Evolutionary conservation across 2,113 vertebrate species (phyloP), one percentile per base, ranked within the genome.

Genomic region (Antennarius striatus): DNA sequence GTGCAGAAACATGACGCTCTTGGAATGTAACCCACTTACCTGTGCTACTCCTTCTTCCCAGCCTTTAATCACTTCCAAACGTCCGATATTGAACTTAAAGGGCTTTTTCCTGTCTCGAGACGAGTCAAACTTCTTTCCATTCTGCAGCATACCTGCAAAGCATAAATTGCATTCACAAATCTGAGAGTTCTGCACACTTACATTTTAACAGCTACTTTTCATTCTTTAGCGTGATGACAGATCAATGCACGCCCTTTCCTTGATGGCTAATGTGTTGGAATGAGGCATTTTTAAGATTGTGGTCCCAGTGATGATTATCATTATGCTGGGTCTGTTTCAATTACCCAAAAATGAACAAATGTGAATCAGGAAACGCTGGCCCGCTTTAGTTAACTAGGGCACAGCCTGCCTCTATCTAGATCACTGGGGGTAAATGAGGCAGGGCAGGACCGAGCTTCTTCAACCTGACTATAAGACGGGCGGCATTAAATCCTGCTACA

Each of bases 51-150:
- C 98, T 88, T 99, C 98, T 80, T 99, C 98, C 93, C 98, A 99
- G 74, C 98, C 98, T 82, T 98, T 99, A 81, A 99, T 99, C 83
- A 99, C 98, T 92, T 99, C 97, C 84, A 92, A 93, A 51, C 93
- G 92, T 77, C 98, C 98, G 10, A 98, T 95, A 91, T 95, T 96
- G 93, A 99, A 99, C 85, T 95, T 96, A 86, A 99, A 99, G 71
- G 97, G 95, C 75, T 99, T 99, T 94, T 98, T 98, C 94, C 98
- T 93, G 93, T 99, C 98, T 92, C 98, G 94, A 67, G 98, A 99
- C 10, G 98, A 99, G 90, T 99, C 98, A 30, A 99, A 99, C 90
- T 99, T 99, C 91, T 98, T 99, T 47, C 98, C 98, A 2, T 99
- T 98, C 89, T 99, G 97, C 60, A 99, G 90, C 95, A 97, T 98